Base-by-base conservation (phyloP, 2,888 invertebrate genomes). In the Pseudococcus longispinus region DNA sequence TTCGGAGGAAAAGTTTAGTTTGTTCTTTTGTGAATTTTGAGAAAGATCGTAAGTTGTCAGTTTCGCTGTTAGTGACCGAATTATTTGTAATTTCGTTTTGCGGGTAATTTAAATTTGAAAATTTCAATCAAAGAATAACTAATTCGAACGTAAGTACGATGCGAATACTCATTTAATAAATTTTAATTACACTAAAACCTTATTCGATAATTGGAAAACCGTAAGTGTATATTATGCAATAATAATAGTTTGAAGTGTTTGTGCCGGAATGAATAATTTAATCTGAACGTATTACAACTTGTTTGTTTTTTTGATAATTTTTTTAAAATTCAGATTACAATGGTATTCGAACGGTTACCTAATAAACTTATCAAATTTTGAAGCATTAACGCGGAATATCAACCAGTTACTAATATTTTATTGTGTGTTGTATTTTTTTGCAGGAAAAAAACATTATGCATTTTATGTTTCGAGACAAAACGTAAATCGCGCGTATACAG, bases 401-500 rank as follows among this genome's bases (percentile, higher is more conserved):
- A 80, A 80, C 77, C 20, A 80, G 37, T 80, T 42, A 80, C 26
- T 80, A 70, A 84, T 82, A 13, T 55, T 5, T 83, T 32, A 4
- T 44, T 85, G 26, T n/a, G 51, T 60, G 18, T 84, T 42, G 8
- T 26, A 20, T 46, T 26, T 74, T 65, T 20, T 85, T 74, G 29
- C 74, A 85, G 85, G 85, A 84, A 65, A 42, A 84, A 32, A 60
- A 60, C 84, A 70, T 74, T 85, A 85, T 85, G 85, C 85, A 85
- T 85, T 85, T 46, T 85, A 85, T 85, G 85, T 65, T 85, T n/a
- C 85, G 85, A 37, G 85, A 85, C 70, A 85, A 85, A 85, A 85
- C 85, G 85, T 85, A 77, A 80, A 80, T 80, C 77, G 42, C 77
- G 77, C 42, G 1, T 37, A 42, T 80, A 20, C 32, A 80, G n/a